Conservation (phyloP, 2,113 vertebrate genomes). For the Chamaetylas fuelleborni region DNA sequence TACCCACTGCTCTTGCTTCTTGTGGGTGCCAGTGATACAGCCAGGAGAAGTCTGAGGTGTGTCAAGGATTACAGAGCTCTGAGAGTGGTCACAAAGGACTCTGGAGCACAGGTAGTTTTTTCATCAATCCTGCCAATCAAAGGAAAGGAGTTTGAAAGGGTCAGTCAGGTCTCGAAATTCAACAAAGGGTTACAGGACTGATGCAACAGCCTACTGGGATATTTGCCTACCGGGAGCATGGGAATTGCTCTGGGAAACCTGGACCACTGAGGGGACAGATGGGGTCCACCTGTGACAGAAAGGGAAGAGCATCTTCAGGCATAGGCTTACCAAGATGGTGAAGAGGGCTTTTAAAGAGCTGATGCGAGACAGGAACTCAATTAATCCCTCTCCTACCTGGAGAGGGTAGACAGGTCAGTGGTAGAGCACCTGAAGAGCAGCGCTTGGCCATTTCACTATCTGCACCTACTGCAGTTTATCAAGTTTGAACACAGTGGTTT, state of each 20-base stretch:
- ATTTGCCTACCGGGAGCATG: neutral
- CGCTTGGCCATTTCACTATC: neutral
- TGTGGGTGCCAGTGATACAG: neutral
- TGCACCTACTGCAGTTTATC: neutral
- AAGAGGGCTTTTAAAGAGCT: neutral
- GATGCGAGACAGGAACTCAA: neutral
- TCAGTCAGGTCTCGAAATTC: neutral
- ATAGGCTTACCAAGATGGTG: neutral
- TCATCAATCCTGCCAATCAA: neutral
- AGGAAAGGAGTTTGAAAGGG: neutral
- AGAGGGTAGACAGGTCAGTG: neutral
- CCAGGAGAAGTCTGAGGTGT: neutral
- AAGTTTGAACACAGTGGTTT: neutral
- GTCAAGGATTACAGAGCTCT: neutral
- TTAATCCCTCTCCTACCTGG: neutral
- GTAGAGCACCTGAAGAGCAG: neutral
- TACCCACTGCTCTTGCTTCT: neutral
- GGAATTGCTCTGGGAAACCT: neutral
- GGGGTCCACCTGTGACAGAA: neutral
- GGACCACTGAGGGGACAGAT: neutral
- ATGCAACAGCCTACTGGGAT: neutral
- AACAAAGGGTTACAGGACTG: neutral
- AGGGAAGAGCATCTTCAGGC: neutral
- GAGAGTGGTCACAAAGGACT: neutral
- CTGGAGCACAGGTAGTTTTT: neutral